Evolutionary conservation across 2,888 invertebrate genomes (phyloP), one percentile per base, ranked within the genome.

Genomic region (Tribolium freemani): DNA sequence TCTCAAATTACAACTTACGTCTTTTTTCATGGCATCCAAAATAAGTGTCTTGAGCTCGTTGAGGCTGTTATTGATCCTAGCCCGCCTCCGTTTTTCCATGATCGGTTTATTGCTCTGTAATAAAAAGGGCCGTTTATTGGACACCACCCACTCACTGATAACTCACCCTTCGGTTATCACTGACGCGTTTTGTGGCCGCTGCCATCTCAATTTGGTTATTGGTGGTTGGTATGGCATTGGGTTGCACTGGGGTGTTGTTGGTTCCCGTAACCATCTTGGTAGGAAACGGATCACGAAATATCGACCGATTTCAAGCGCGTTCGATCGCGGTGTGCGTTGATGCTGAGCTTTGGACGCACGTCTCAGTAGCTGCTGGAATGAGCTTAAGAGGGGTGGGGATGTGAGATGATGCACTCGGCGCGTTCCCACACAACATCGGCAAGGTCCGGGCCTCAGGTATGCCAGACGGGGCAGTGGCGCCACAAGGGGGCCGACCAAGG

Each of bases 91-190:
- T 87, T 96, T 96, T 87, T 96, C 96, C 95, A 96, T 96, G 80
- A 96, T 94, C 30, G 96, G 96, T 85, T 96, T 96, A 83, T 96
- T 95, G 67, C 94, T 95, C 96, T 96, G 91, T 77, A 91, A 90
- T 71, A 75, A 75, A 77, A 75, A 72, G 76, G 74, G 76, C 31
- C n/a, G 8, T n/a, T 38, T 38, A 38, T n/a, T 31, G 5, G 31
- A 31, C 9, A 38, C 9, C 8, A 38, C 38, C n/a, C 38, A 38
- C 38, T 0, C 38, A n/a, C 38, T 16, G 5, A 38, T 3, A 5
- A 79, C 81, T 80, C 73, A 84, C 83, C 77, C 83, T 81, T 73
- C 83, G 75, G 73, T 82, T 84, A 71, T 84, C 83, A 68, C 79
- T 82, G 56, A 78, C 77, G 53, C 81, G 76, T 51, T 78, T 78